Percentiles rank a stretch among this genome's conserved stretches.
phyloP scores from a whole-genome alignment of 2,797 vertebrate species.

The Heliangelus exortis region DNA sequence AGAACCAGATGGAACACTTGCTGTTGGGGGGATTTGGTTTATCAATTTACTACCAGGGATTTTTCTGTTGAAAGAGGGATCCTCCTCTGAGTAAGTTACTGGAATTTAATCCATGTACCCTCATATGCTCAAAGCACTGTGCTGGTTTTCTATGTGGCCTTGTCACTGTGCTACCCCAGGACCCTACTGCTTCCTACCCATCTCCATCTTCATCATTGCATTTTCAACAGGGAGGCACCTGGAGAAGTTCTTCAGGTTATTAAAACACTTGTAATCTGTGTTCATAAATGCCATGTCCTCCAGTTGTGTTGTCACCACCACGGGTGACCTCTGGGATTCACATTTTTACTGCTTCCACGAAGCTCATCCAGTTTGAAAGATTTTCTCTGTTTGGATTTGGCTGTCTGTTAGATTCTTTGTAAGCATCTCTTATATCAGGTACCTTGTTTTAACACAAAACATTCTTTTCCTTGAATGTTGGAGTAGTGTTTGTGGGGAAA shows the following conservation, averaged over 20 bases:
- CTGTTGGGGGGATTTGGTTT: neutral
- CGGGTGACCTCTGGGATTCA: neutral
- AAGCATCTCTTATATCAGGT: neutral
- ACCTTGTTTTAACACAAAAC: neutral
- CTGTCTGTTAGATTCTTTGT: neutral
- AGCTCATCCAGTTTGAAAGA: neutral
- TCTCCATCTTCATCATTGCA: neutral
- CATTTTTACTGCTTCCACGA: neutral
- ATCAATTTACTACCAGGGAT: neutral
- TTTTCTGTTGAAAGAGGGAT: neutral
- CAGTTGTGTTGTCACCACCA: neutral
- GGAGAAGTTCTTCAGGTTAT: neutral
- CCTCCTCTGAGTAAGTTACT: neutral
- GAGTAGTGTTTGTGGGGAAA: neutral
- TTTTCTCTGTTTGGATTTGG: neutral
- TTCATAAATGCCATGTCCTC: neutral
- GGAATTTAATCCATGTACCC: neutral
- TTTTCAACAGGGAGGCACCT: neutral
- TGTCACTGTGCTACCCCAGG: accelerated
- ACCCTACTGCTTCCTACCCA: neutral
- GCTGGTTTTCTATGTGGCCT: neutral
- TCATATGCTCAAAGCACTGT: neutral
- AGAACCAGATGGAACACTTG: neutral
- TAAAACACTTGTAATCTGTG: neutral
- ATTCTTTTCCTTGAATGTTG: neutral